A percentile compares a stretch with the other conserved stretches of the same genome.
phyloP scores from a whole-genome alignment of 2,888 invertebrate genomes.

The Eupithecia pulchellata region DNA sequence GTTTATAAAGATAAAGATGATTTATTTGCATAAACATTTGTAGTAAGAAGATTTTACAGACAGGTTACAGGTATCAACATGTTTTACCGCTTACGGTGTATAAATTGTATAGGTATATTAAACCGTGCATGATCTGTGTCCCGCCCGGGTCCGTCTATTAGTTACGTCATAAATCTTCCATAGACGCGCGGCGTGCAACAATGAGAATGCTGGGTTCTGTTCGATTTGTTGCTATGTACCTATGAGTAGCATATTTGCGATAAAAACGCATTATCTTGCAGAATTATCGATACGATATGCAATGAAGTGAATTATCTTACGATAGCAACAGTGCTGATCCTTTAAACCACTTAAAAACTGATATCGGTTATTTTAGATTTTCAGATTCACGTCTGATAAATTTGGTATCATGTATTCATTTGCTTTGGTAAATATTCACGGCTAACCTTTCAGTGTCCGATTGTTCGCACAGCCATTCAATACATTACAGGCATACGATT shows the following conservation, averaged over 20 bases:
- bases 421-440: not conserved
- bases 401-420: not conserved
- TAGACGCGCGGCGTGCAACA: not conserved
- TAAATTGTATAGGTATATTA: too few species aligned
- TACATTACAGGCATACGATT: too few species aligned
- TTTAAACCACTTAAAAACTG: not conserved
- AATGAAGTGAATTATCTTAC: not conserved
- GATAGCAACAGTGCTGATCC: not conserved
- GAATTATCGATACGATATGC: not conserved
- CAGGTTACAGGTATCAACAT: too few species aligned
- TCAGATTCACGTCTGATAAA: not conserved
- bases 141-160: too few species aligned
- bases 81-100: too few species aligned
- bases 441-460: not conserved
- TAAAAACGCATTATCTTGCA: constrained; percentile 3
- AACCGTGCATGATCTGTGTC: too few species aligned
- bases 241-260: not conserved
- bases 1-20: too few species aligned
- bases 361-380: not conserved
- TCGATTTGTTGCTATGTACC: not conserved
- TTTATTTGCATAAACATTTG: too few species aligned
- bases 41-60: too few species aligned
- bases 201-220: not conserved
- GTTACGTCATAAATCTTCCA: too few species aligned
- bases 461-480: not conserved